A percentile compares a stretch with the other conserved stretches of the same genome.
Conservation (phyloP, 2,888 invertebrate species). For the Melanostoma mellinum region DNA sequence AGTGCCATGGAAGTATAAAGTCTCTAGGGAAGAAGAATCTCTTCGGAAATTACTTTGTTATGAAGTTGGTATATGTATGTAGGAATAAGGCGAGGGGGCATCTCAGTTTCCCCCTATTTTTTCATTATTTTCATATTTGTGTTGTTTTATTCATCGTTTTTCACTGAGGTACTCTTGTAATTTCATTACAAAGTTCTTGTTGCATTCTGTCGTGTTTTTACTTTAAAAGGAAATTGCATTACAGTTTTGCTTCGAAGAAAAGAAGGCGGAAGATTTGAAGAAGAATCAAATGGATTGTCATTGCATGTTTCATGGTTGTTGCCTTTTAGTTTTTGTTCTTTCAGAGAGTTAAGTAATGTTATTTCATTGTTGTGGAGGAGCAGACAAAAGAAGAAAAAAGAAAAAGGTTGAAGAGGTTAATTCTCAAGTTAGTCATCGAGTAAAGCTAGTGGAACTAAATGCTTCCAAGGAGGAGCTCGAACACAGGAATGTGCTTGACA, state of each 20-base stretch:
- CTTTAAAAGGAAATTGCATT: constrained; percentile 39
- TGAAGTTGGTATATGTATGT: background rate
- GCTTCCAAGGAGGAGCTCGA: background rate
- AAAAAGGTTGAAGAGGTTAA: constrained; percentile 7
- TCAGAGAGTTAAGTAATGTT: background rate
- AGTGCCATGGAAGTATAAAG: constrained; percentile 29
- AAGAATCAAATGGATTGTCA: constrained; percentile 36
- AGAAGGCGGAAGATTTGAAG: constrained; percentile 15
- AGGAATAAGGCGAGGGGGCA: constrained; percentile 31
- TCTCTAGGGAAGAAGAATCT: constrained; percentile 16
- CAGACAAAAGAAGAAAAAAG: too few species aligned
- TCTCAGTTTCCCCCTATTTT: constrained; percentile 16
- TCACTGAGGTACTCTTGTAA: constrained; percentile 31
- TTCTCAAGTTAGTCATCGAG: constrained; percentile 20
- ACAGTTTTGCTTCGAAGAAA: constrained; percentile 13
- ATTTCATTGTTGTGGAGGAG: too few species aligned
- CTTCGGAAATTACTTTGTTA: constrained; percentile 29
- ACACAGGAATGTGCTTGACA: background rate
- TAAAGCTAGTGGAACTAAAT: background rate
- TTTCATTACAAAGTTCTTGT: constrained; percentile 46
- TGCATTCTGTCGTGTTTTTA: constrained; percentile 35
- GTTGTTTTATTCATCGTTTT: constrained; percentile 54
- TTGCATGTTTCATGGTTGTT: constrained; percentile 33
- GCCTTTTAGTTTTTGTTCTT: background rate
- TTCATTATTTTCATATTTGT: constrained; percentile 16